These are phyloP conservation scores for Pithys albifrons DNA, from an alignment of 2,113 vertebrate species.

Conservation along the genomic window DNA sequence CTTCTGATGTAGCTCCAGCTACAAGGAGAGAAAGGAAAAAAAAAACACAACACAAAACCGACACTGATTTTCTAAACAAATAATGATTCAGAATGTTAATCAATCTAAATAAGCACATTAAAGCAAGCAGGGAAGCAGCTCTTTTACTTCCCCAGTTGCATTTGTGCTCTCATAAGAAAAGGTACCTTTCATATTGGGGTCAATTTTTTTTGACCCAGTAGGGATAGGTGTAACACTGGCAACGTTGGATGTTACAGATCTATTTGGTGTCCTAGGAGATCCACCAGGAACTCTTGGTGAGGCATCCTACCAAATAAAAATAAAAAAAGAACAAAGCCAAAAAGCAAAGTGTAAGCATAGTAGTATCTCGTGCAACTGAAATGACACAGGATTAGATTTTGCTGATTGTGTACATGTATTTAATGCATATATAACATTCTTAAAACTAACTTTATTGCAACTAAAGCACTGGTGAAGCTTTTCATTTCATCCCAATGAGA, in stretches of 20 bases:
- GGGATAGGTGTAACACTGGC: constrained; percentile 92
- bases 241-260: constrained; percentile 89
- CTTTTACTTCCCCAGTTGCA: not conserved
- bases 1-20: constrained; percentile 97
- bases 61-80: not conserved
- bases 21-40: not conserved
- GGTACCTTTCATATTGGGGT: constrained; percentile 88
- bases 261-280: constrained; percentile 90
- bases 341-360: not conserved
- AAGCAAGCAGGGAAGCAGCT: not conserved
- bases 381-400: not conserved
- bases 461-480: not conserved
- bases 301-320: constrained; percentile 77
- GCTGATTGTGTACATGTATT: not conserved
- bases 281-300: constrained; percentile 90
- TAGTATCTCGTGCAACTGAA: not conserved
- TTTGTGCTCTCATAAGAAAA: not conserved
- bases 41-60: not conserved
- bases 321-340: not conserved
- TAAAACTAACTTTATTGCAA: not conserved
- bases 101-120: not conserved
- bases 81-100: not conserved
- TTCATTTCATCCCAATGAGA: not conserved
- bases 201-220: constrained; percentile 85
- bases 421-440: not conserved